A percentile compares a stretch with the other conserved stretches of the same genome.
These are phyloP conservation scores for Scaptomyza flava DNA, from an alignment of 2,888 invertebrate genomes.

Conservation along the genomic window DNA sequence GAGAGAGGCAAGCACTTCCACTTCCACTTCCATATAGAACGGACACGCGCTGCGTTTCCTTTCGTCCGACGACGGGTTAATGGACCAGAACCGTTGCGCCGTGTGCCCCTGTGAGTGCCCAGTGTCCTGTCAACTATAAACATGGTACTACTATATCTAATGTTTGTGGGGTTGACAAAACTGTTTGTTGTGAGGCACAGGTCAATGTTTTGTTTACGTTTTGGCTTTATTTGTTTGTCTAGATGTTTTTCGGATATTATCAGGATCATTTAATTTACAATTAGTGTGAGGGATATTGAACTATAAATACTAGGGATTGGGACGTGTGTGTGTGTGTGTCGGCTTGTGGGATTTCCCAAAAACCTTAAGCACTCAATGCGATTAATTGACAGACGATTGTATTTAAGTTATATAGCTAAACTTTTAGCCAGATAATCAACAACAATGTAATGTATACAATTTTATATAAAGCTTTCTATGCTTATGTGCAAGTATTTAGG, in stretches of 20 bases:
- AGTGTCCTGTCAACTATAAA: constrained; percentile 25
- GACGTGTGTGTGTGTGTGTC: constrained; percentile 17
- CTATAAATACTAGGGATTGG: constrained; percentile 2
- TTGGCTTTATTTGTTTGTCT: constrained; percentile 71
- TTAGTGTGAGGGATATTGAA: constrained; percentile 58
- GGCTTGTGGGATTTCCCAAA: constrained; percentile 37
- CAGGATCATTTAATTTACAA: constrained; percentile 80
- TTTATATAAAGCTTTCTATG: constrained; percentile 3
- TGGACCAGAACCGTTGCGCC: constrained; percentile 82
- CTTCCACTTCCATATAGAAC: constrained; percentile 20
- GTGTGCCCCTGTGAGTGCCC: constrained; percentile 68
- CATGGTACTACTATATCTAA: constrained; percentile 14
- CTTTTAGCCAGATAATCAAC: constrained; percentile 11
- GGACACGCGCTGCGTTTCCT: constrained; percentile 60
- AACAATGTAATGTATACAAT: not conserved
- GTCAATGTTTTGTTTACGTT: constrained; percentile 74
- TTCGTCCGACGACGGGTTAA: constrained; percentile 77
- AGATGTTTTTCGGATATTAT: constrained; percentile 79
- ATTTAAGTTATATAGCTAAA: constrained; percentile 14
- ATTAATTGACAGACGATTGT: constrained; percentile 58
- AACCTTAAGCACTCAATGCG: constrained; percentile 69
- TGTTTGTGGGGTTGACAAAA: constrained; percentile 60
- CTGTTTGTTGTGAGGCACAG: constrained; percentile 36
- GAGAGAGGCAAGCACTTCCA: not conserved
- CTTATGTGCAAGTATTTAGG: not conserved